phyloP scores from a whole-genome alignment of 2,888 invertebrate species.

The Protodeltote pygarga region DNA sequence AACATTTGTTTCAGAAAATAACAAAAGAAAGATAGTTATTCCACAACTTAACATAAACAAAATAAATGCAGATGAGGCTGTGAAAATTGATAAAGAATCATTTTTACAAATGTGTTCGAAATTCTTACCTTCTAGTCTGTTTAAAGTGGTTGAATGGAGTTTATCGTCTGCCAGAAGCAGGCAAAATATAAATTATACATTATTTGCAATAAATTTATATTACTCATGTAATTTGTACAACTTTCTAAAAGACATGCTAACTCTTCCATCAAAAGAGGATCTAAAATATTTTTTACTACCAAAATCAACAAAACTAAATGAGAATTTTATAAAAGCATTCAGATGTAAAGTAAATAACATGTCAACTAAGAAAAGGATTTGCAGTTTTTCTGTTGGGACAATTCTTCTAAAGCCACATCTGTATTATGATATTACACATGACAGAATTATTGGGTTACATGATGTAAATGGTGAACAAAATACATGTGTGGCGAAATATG shows the following conservation, averaged over 20 bases:
- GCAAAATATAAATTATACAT: slow-evolving; percentile 26
- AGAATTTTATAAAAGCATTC: slow-evolving; percentile 42
- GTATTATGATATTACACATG: slow-evolving; percentile 45
- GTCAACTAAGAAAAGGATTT: slow-evolving; percentile 45
- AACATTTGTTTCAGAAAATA: slow-evolving; percentile 3
- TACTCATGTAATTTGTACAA: slow-evolving; percentile 40
- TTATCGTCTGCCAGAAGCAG: slow-evolving; percentile 14
- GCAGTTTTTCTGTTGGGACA: slow-evolving; percentile 42
- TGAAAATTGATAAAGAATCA: background rate
- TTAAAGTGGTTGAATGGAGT: slow-evolving; percentile 37
- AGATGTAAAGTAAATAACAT: slow-evolving; percentile 49
- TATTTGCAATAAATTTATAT: slow-evolving; percentile 41
- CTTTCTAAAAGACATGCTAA: slow-evolving; percentile 32
- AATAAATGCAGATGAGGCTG: background rate
- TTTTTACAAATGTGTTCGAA: slow-evolving; percentile 29
- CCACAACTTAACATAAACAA: background rate
- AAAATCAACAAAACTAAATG: slow-evolving; percentile 41
- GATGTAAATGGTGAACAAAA: slow-evolving; percentile 50
- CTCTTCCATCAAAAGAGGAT: slow-evolving; percentile 25
- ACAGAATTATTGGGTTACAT: slow-evolving; percentile 51
- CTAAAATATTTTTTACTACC: slow-evolving; percentile 30
- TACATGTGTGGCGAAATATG: slow-evolving; percentile 42
- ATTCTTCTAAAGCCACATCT: slow-evolving; percentile 40
- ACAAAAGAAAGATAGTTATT: background rate
- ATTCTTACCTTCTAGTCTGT: slow-evolving; percentile 31